These are phyloP conservation scores for Drosophila albomicans DNA, from an alignment of 1,140 invertebrate species.

Conservation along the genomic window DNA sequence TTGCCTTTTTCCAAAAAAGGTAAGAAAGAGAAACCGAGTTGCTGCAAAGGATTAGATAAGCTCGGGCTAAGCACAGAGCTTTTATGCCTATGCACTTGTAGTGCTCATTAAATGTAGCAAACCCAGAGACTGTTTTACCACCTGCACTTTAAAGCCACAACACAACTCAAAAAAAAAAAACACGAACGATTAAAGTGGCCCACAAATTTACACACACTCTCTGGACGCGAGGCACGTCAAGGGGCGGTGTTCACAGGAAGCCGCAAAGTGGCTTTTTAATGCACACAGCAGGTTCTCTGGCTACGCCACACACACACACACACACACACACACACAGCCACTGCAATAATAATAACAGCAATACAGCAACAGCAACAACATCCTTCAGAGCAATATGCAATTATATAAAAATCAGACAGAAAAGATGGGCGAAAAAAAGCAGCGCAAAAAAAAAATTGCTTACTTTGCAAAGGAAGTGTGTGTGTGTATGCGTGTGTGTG, in stretches of 20 bases:
- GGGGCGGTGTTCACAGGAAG: conserved; percentile 76
- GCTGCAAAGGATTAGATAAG: conserved; percentile 80
- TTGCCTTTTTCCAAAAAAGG: conserved; percentile 29
- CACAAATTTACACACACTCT: conserved; percentile 65
- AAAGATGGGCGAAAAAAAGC: conserved; percentile 30
- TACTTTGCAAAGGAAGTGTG: conserved; percentile 60
- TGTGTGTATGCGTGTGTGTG: conserved; percentile 22
- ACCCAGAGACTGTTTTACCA: conserved; percentile 5
- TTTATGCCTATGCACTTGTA: conserved; percentile 79
- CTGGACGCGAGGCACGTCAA: conserved; percentile 43
- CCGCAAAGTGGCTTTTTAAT: conserved; percentile 82
- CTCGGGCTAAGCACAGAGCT: conserved; percentile 20
- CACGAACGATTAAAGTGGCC: conserved; percentile 65
- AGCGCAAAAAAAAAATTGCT: conserved; percentile 63
- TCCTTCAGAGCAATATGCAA: conserved; percentile 50
- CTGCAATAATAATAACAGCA: conserved; percentile 30
- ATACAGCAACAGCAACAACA: conserved; percentile 23
- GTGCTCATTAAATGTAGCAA: conserved; percentile 33
- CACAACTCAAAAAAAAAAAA: neutral
- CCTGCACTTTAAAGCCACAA: conserved; percentile 29
- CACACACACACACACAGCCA: neutral
- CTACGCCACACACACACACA: conserved; percentile 5
- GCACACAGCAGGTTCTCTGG: conserved; percentile 66
- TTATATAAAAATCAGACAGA: conserved; percentile 72
- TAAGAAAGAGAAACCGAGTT: conserved; percentile 52